Percentiles rank a stretch among this genome's conserved stretches.
These are phyloP conservation scores for Anolis carolinensis DNA, from an alignment of 2,113 vertebrate genomes.

Conservation along the genomic window DNA sequence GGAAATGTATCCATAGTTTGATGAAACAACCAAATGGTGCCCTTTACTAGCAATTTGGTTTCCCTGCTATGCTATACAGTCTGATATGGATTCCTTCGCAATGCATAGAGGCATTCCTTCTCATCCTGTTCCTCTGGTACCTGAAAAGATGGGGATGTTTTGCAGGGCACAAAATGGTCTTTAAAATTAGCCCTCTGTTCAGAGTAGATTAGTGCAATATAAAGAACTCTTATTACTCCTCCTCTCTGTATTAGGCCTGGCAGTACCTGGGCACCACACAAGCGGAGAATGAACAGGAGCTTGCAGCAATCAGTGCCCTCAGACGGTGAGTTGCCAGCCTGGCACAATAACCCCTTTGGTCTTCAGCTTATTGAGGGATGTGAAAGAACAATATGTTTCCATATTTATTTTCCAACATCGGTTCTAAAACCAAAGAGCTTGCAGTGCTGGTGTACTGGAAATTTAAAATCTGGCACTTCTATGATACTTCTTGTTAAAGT, in stretches of 20 bases:
- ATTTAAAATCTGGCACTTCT: background rate
- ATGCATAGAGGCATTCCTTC: background rate
- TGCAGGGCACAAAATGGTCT: background rate
- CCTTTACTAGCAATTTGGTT: background rate
- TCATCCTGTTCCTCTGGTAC: background rate
- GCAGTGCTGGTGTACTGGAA: background rate
- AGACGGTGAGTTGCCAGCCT: slow-evolving; percentile 80
- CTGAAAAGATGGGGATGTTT: background rate
- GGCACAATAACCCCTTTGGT: background rate
- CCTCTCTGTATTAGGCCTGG: slow-evolving; percentile 85
- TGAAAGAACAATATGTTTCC: background rate
- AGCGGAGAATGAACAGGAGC: slow-evolving; percentile 97
- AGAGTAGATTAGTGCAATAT: no score
- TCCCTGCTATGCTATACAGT: no score
- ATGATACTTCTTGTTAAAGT: background rate
- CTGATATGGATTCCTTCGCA: background rate
- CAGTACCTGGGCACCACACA: slow-evolving; percentile 97
- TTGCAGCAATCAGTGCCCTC: slow-evolving; percentile 95
- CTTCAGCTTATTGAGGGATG: background rate
- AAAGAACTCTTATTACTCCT: background rate
- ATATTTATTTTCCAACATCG: background rate
- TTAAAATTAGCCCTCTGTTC: rapidly evolving
- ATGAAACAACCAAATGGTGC: background rate
- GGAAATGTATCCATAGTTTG: background rate
- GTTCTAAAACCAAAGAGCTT: background rate